Evolutionary conservation across 2,113 vertebrate species (phyloP).

Genomic region (Himantopus leucocephalus): DNA sequence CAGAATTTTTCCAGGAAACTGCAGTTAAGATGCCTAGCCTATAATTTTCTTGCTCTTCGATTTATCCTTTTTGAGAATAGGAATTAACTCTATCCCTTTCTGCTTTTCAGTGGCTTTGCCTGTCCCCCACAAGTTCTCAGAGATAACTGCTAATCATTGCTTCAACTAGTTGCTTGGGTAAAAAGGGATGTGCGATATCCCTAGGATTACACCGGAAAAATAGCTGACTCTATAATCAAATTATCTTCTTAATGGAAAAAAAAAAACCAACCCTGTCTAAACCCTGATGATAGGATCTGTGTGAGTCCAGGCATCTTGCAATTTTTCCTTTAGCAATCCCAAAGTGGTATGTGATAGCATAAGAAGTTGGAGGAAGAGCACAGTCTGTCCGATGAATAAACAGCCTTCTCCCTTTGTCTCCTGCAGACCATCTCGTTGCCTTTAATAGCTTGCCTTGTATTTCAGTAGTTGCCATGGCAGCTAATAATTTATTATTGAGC

Average conservation of each 20-base stretch:
- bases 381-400: background rate
- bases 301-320: background rate
- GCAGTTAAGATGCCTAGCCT: background rate
- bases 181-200: background rate
- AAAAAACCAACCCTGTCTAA: background rate
- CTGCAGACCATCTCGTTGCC: background rate
- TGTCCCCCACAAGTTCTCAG: background rate
- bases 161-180: background rate
- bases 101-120: background rate
- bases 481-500: slow-evolving; percentile 63
- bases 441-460: slow-evolving; percentile 30
- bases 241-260: slow-evolving; percentile 1
- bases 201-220: background rate
- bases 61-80: slow-evolving; percentile 2
- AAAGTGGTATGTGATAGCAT: background rate
- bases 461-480: slow-evolving; percentile 57
- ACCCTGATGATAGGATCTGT: background rate
- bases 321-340: background rate
- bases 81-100: background rate
- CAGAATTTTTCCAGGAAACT: slow-evolving; percentile 21
- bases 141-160: background rate
- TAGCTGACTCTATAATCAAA: background rate
- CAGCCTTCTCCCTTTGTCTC: slow-evolving; percentile 22
- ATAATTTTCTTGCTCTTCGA: slow-evolving; percentile 22
- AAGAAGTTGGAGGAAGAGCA: background rate